Base-by-base conservation (phyloP, 2,113 vertebrate species). In the Gymnarchus niloticus region DNA sequence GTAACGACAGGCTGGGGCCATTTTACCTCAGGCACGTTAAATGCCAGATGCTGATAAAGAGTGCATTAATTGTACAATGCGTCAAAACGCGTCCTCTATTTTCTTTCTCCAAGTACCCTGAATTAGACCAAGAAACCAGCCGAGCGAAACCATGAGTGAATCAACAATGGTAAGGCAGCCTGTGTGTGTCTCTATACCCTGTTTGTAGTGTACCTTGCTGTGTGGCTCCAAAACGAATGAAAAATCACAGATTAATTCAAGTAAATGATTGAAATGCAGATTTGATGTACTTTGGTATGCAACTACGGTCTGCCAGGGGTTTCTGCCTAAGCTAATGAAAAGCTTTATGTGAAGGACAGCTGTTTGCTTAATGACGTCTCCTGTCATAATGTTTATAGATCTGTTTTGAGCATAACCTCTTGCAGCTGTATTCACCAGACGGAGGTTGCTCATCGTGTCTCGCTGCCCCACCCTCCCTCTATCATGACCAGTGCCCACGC, bases 401-500 rank as follows among this genome's bases (percentile, higher is more conserved):
- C n/a, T n/a, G n/a, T n/a, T n/a, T n/a, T n/a, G n/a, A n/a, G n/a
- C n/a, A n/a, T n/a, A n/a, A n/a, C n/a, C n/a, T n/a, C n/a, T n/a
- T n/a, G n/a, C n/a, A n/a, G n/a, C n/a, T n/a, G n/a, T n/a, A n/a
- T n/a, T n/a, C n/a, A n/a, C n/a, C n/a, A n/a, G n/a, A n/a, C n/a
- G n/a, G n/a, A n/a, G n/a, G n/a, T n/a, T n/a, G n/a, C n/a, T n/a
- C n/a, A n/a, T n/a, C n/a, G 12, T 83, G 23, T 6, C 12, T 51
- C 8, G 5, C 7, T 25, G 17, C 9, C 1, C 23, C 6, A 33
- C 41, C 6, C 19, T 82, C n/a, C 37, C 12, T 23, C 51, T 69
- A 8, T 86, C 56, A 12, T 9, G 52, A 17, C 85, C 65, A 90
- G 88, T 91, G 89, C 81, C 90, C 90, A 17, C 0, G 17, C 10